These are phyloP conservation scores for Eidolon dupreanum DNA, from an alignment of 2,797 vertebrate species.

Conservation along the genomic window DNA sequence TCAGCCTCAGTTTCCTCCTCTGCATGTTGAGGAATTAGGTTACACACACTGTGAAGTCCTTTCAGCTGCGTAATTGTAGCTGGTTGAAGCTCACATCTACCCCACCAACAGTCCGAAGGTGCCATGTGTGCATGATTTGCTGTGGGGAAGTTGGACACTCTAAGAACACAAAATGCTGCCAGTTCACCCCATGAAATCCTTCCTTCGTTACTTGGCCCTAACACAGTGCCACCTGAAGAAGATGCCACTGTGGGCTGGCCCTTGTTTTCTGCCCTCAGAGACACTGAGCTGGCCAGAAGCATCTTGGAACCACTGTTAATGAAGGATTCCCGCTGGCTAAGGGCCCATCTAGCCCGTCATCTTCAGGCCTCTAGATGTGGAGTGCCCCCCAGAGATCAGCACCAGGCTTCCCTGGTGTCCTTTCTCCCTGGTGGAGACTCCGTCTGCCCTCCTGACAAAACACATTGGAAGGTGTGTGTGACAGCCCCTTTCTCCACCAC, in stretches of 20 bases:
- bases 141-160: not conserved
- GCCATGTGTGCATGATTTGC: not conserved
- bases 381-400: rapidly evolving
- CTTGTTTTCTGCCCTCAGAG: not conserved
- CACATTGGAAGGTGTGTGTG: not conserved
- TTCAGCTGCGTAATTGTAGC: not conserved
- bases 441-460: not conserved
- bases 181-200: not conserved
- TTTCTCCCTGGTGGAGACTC: not conserved
- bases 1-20: not conserved
- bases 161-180: not conserved
- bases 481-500: not conserved
- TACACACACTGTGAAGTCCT: not conserved
- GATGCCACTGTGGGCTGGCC: not conserved
- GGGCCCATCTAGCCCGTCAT: not conserved
- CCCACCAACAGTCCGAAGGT: not conserved
- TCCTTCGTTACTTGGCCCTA: not conserved
- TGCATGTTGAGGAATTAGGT: not conserved
- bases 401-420: not conserved
- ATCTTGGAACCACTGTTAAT: not conserved
- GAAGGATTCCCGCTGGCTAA: too few relatives aligned
- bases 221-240: not conserved
- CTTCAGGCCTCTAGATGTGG: not conserved
- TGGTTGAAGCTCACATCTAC: not conserved
- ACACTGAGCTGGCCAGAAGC: not conserved